These are phyloP conservation scores for Gymnosoma rotundatum DNA, from an alignment of 2,888 invertebrate genomes.

Conservation along the genomic window DNA sequence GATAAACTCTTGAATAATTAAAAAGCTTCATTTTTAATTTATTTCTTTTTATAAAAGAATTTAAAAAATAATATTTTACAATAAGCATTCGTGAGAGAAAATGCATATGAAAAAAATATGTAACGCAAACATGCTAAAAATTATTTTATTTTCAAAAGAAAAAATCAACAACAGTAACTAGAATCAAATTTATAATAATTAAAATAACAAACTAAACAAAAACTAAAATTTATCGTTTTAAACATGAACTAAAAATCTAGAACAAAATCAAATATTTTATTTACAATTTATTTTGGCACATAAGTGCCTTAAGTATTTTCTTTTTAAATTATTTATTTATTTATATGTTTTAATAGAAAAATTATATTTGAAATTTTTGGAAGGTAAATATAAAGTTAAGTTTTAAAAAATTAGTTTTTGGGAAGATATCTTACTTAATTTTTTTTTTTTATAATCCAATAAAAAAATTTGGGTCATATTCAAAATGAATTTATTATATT, in stretches of 20 bases:
- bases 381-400: too few relatives aligned
- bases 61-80: slow-evolving; percentile 18
- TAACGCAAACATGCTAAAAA: slow-evolving; percentile 23
- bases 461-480: too few relatives aligned
- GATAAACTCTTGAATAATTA: slow-evolving; percentile 65
- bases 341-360: too few relatives aligned
- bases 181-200: slow-evolving; percentile 21
- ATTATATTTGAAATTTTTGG: too few relatives aligned
- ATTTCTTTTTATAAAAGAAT: slow-evolving; percentile 17
- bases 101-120: slow-evolving; percentile 5
- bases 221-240: not conserved
- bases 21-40: slow-evolving; percentile 49
- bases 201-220: slow-evolving; percentile 24
- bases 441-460: too few relatives aligned
- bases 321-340: too few relatives aligned
- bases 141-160: not conserved
- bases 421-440: too few relatives aligned
- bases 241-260: slow-evolving; percentile 1
- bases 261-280: not conserved
- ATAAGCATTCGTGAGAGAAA: slow-evolving; percentile 32
- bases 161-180: slow-evolving; percentile 6
- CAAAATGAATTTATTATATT: too few relatives aligned
- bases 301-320: not conserved
- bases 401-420: too few relatives aligned
- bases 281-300: not conserved